Evolutionary conservation across 1,140 invertebrate genomes (phyloP).

Genomic region (Phocides pigmalion): DNA sequence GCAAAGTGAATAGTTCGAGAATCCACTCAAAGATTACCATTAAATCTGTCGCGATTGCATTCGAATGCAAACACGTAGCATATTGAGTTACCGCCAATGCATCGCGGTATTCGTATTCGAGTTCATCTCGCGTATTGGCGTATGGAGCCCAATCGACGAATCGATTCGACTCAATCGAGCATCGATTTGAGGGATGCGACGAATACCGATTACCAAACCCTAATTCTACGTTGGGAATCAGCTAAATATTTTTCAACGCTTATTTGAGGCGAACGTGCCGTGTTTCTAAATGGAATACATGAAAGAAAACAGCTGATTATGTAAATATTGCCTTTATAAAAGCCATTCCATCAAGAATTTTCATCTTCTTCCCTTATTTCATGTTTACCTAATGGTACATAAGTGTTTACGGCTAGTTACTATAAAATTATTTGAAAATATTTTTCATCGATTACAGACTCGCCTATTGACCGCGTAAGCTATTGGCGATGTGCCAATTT

Average conservation of each 20-base stretch:
- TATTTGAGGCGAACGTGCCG: conserved; percentile 37
- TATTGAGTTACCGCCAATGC: conserved; percentile 54
- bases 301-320: conserved; percentile 40
- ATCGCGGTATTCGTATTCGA: conserved; percentile 38
- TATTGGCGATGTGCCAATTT: no score
- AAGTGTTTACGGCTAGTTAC: not conserved
- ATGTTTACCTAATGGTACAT: conserved; percentile 14
- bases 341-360: conserved; percentile 34
- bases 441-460: no score
- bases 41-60: conserved; percentile 52
- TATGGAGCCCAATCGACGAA: conserved; percentile 48
- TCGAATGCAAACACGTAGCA: conserved; percentile 61
- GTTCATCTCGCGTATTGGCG: conserved; percentile 29
- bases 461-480: not conserved
- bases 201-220: conserved; percentile 41
- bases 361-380: conserved; percentile 21
- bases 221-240: conserved; percentile 48
- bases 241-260: conserved; percentile 46
- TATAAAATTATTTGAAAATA: no score
- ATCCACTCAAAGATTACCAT: conserved; percentile 51
- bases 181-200: conserved; percentile 48
- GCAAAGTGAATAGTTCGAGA: conserved; percentile 31
- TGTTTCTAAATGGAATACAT: conserved; percentile 31
- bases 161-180: conserved; percentile 54
- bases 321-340: conserved; percentile 43